Conservation (phyloP, 2,113 vertebrate genomes). For the Paramormyrops kingsleyae region DNA sequence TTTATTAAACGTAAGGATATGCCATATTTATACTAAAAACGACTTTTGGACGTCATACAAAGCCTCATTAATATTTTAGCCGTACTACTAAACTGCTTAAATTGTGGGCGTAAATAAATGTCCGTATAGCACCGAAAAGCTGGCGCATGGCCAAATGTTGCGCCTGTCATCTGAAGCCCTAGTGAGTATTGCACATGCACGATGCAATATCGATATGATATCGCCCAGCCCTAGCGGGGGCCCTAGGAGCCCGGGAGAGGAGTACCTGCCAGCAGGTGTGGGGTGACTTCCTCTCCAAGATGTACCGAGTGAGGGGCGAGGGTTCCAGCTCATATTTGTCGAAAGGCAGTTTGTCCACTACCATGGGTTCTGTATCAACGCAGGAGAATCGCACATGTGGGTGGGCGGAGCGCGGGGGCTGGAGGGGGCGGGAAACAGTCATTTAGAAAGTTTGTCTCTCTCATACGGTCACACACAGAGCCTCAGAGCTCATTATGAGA, state of each 20-base stretch:
- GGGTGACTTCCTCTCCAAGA: constrained; percentile 91
- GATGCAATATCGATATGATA: no score
- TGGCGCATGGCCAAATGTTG: no score
- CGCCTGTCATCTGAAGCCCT: no score
- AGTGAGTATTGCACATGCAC: no score
- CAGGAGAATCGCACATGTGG: constrained; percentile 91
- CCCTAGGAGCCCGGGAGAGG: constrained; percentile 47
- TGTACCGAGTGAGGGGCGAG: constrained; percentile 90
- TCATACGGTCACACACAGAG: not conserved
- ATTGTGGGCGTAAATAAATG: no score
- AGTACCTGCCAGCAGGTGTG: constrained; percentile 98
- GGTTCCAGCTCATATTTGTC: constrained; percentile 98
- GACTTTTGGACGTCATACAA: no score
- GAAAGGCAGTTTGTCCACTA: constrained; percentile 97
- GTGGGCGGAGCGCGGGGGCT: constrained; percentile 92
- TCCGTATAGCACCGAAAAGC: no score
- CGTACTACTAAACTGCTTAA: no score
- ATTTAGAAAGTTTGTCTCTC: not conserved
- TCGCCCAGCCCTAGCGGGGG: not conserved
- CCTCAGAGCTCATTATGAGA: not conserved
- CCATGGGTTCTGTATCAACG: constrained; percentile 92
- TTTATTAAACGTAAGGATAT: no score
- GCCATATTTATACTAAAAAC: no score
- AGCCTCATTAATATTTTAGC: no score
- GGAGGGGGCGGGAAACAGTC: not conserved